These are phyloP conservation scores for Melanostoma scalare DNA, from an alignment of 2,888 invertebrate species.

Conservation along the genomic window DNA sequence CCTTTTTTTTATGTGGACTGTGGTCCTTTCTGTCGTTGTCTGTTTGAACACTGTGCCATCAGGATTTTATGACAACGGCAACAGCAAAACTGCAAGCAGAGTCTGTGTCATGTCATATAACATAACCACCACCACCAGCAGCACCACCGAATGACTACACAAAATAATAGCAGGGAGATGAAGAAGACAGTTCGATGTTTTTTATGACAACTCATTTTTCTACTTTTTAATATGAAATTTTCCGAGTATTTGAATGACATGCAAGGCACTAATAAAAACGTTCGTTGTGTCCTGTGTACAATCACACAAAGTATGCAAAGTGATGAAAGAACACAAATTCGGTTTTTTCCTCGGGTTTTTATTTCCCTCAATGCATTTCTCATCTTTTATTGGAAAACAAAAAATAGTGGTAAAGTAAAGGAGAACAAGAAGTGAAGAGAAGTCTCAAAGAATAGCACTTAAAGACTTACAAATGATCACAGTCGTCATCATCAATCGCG, in stretches of 20 bases:
- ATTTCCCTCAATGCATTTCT: constrained; percentile 42
- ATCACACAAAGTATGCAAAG: constrained; percentile 7
- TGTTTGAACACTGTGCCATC: constrained; percentile 63
- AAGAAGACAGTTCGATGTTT: constrained; percentile 60
- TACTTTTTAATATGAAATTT: constrained; percentile 46
- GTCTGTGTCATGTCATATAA: constrained; percentile 58
- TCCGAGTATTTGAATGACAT: constrained; percentile 42
- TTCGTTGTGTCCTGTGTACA: constrained; percentile 1
- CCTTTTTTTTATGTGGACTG: constrained; percentile 34
- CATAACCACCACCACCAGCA: too few species aligned
- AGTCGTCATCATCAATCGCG: constrained; percentile 1
- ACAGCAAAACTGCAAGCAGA: constrained; percentile 47
- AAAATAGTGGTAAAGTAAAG: not conserved
- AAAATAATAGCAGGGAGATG: not conserved
- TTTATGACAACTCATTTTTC: constrained; percentile 55
- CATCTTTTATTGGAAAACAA: constrained; percentile 29
- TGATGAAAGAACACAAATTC: not conserved
- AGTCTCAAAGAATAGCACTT: constrained; percentile 41
- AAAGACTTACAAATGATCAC: constrained; percentile 52
- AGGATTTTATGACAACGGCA: constrained; percentile 65
- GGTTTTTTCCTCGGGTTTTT: constrained; percentile 17
- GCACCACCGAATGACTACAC: too few species aligned
- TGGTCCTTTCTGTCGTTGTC: constrained; percentile 58
- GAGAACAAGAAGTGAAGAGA: constrained; percentile 20
- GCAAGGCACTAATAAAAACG: constrained; percentile 60